Percentiles rank a stretch among this genome's conserved stretches.
These are phyloP conservation scores for Perca fluviatilis DNA, from an alignment of 2,113 vertebrate species.

Conservation along the genomic window DNA sequence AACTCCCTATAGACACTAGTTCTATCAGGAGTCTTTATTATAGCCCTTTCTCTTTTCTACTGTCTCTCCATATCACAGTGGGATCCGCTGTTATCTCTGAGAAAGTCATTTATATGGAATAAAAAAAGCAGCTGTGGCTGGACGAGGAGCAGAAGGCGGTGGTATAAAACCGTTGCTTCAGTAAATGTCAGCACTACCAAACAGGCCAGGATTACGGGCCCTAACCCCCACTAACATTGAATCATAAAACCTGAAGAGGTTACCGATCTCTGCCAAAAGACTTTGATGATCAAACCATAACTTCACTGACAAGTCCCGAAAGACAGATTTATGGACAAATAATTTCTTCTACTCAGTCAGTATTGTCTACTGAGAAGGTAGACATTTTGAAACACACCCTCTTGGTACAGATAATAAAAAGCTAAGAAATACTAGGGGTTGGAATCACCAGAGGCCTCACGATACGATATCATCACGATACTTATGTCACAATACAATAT, in stretches of 20 bases:
- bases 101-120: slow-evolving; percentile 1
- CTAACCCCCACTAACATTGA: slow-evolving; percentile 1
- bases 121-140: slow-evolving; percentile 38
- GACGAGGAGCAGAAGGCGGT: slow-evolving; percentile 34
- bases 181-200: slow-evolving; percentile 69
- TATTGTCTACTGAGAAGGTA: background rate
- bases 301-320: background rate
- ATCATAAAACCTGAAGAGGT: slow-evolving; percentile 40
- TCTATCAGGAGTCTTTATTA: background rate
- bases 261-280: slow-evolving; percentile 25
- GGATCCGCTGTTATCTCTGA: slow-evolving; percentile 17
- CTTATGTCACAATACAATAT: too few species aligned
- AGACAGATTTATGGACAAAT: slow-evolving; percentile 5
- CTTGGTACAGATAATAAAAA: background rate
- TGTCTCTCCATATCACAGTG: background rate
- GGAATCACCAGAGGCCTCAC: too few species aligned
- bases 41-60: background rate
- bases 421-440: slow-evolving; percentile 20
- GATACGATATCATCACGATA: too few species aligned
- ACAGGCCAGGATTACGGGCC: slow-evolving; percentile 42
- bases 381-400: background rate
- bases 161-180: slow-evolving; percentile 27
- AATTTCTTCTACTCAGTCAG: background rate
- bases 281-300: slow-evolving; percentile 22
- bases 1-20: slow-evolving; percentile 17